Evolutionary conservation across 2,888 invertebrate species (phyloP), one percentile per base, ranked within the genome.

Genomic region (Cenopis cana): DNA sequence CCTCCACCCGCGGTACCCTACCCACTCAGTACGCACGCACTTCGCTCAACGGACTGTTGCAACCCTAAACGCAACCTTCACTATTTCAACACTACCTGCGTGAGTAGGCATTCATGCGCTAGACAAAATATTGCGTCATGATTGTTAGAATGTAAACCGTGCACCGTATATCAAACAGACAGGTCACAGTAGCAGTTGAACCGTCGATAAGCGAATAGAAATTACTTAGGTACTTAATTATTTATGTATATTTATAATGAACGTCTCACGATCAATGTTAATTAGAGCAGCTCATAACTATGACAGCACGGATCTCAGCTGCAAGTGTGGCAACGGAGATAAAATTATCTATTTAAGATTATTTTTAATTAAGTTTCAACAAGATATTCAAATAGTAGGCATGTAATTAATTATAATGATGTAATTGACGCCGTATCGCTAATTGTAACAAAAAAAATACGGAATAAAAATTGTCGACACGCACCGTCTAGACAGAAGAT

Each of bases 181-280:
- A 84, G 89, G 89, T 90, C 90, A 91, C 77, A 84, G 81, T 82
- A 84, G 83, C 85, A 89, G 83, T 85, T 81, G 52, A 83, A 80
- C 78, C 75, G 73, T 74, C 73, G 89, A 90, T 89, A 89, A 89
- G 84, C 77, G 81, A 79, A 79, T 78, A 76, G 78, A 77, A 78
- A 79, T 79, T 77, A 79, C 74, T 74, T 74, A 78, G 79, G 79
- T 77, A 79, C 74, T 74, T 74, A 77, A 76, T 77, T 78, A 76
- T 74, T 64, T 56, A 66, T 66, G 14, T 55, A 59, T 70, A 70
- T 54, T 59, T 66, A 66, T 70, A 60, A 60, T 36, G 66, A 60
- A 60, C 59, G 65, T 20, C 38, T 56, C 20, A 50, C 36, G 70
- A 69, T 69, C 69, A 84, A 83, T 82, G 81, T 83, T 87, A 87